phyloP scores from a whole-genome alignment of 2,797 vertebrate species.

The Cyprinella venusta region DNA sequence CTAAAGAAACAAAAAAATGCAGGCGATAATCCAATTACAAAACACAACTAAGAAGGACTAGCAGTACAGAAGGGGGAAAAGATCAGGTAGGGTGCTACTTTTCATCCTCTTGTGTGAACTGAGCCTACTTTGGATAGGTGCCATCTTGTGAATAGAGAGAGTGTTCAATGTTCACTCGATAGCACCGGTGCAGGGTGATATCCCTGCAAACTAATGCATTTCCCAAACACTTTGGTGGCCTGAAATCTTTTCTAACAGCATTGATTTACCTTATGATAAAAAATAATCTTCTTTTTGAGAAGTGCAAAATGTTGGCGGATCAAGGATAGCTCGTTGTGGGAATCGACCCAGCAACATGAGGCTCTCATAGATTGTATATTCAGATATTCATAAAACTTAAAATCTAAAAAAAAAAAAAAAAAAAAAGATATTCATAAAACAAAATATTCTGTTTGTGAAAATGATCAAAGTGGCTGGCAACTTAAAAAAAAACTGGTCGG shows the following conservation, averaged over 20 bases:
- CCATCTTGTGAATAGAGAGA: slow-evolving; percentile 50
- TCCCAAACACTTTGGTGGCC: slow-evolving; percentile 50
- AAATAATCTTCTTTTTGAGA: background rate
- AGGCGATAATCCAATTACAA: slow-evolving; percentile 62
- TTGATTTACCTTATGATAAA: background rate
- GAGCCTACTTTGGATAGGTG: slow-evolving; percentile 48
- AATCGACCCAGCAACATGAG: background rate
- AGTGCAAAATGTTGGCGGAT: background rate
- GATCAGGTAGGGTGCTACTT: slow-evolving; percentile 22
- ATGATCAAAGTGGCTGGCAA: no score
- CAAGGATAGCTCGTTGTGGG: background rate
- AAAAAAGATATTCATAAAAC: no score
- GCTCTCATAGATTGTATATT: no score
- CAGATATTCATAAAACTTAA: no score
- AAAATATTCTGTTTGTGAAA: no score
- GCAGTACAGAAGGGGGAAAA: background rate
- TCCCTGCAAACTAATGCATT: background rate
- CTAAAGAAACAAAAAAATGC: slow-evolving; percentile 52
- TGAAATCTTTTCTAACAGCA: background rate
- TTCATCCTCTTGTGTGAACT: slow-evolving; percentile 37
- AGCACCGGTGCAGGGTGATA: slow-evolving; percentile 41
- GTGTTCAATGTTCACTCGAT: slow-evolving; percentile 53
- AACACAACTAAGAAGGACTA: slow-evolving; percentile 47
- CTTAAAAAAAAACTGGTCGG: no score
- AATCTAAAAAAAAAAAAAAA: no score